Conservation (phyloP, 2,888 invertebrate species). For the Cylloceria caligata region DNA sequence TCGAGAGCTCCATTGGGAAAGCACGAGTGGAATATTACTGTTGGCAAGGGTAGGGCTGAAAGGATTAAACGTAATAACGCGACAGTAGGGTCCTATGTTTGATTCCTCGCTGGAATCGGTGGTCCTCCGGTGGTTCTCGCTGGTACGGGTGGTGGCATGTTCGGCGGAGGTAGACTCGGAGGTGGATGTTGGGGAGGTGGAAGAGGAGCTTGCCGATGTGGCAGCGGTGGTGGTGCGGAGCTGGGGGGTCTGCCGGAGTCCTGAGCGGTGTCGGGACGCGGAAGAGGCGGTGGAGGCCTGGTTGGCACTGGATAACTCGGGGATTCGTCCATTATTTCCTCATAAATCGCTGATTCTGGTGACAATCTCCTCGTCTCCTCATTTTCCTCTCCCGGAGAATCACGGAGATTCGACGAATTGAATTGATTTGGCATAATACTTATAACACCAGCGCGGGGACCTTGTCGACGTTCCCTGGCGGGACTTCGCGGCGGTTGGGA, state of each 20-base stretch:
- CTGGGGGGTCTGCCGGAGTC: constrained; percentile 74
- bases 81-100: constrained; percentile 55
- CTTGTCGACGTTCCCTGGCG: constrained; percentile 76
- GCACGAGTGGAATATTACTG: constrained; percentile 4
- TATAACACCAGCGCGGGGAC: constrained; percentile 81
- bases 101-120: constrained; percentile 88
- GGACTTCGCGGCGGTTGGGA: constrained; percentile 81
- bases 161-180: constrained; percentile 83
- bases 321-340: constrained; percentile 81
- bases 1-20: neutral
- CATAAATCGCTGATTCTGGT: constrained; percentile 82
- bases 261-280: constrained; percentile 75
- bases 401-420: constrained; percentile 48
- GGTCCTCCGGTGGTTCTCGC: constrained; percentile 88
- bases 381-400: constrained; percentile 57
- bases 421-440: constrained; percentile 81
- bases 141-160: constrained; percentile 86
- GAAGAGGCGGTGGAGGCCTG: constrained; percentile 82
- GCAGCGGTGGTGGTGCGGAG: constrained; percentile 81
- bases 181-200: constrained; percentile 81
- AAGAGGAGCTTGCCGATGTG: constrained; percentile 80
- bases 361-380: constrained; percentile 75
- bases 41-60: neutral
- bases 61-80: neutral
- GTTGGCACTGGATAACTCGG: constrained; percentile 81